A percentile compares a stretch with the other conserved stretches of the same genome.
Evolutionary conservation across 2,797 vertebrate genomes (phyloP).

Genomic region (Momotus momota): DNA sequence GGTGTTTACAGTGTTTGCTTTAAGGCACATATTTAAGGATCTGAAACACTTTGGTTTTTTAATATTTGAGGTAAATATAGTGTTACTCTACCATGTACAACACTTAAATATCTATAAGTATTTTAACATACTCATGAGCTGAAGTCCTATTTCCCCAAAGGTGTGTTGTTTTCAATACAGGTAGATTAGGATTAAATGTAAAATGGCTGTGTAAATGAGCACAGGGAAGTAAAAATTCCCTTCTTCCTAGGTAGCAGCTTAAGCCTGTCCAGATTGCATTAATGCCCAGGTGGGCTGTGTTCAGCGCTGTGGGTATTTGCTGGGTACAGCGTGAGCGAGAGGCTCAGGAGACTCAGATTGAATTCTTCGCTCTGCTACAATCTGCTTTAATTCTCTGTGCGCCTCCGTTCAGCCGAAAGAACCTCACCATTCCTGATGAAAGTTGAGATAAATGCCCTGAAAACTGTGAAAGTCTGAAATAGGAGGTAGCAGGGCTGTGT

Average conservation of each 20-base stretch:
- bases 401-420: accelerated
- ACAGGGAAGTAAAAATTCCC: neutral
- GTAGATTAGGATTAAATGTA: neutral
- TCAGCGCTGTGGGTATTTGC: neutral
- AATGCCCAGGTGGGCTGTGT: neutral
- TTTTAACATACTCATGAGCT: neutral
- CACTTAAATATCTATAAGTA: neutral
- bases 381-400: neutral
- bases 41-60: slow-evolving; percentile 7
- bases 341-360: neutral
- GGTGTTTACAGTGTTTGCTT: slow-evolving; percentile 40
- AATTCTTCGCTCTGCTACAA: neutral
- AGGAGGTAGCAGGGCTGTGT: neutral
- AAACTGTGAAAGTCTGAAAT: neutral
- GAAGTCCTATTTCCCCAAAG: neutral
- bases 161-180: neutral
- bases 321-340: neutral
- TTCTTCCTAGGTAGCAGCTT: neutral
- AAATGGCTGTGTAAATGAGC: neutral
- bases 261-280: neutral
- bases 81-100: neutral
- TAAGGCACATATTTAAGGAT: slow-evolving; percentile 18
- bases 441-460: neutral
- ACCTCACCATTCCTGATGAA: neutral
- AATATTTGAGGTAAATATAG: slow-evolving; percentile 28